These are phyloP conservation scores for Lepus townsendii DNA, from an alignment of 2,797 vertebrate species.

Conservation along the genomic window DNA sequence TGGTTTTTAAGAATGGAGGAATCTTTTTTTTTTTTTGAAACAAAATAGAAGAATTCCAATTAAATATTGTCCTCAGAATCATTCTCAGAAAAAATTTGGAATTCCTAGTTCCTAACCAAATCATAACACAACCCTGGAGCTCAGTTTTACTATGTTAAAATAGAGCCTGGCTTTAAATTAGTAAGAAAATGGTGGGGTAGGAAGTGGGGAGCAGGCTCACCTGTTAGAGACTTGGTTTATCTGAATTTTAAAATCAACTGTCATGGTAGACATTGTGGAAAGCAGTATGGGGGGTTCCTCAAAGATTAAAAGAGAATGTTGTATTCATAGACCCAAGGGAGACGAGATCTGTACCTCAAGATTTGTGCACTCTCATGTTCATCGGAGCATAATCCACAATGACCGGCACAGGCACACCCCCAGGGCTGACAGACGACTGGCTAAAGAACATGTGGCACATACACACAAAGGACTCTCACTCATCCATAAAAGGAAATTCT, in stretches of 20 bases:
- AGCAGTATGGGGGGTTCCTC: not conserved
- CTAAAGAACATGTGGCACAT: not conserved
- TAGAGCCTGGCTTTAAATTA: slow-evolving; percentile 45
- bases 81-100: slow-evolving; percentile 51
- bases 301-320: not conserved
- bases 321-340: not conserved
- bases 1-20: slow-evolving; percentile 9
- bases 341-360: not conserved
- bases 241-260: slow-evolving; percentile 58
- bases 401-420: not conserved
- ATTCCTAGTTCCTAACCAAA: not conserved
- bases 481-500: not conserved
- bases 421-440: not conserved
- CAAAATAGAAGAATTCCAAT: not conserved
- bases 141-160: not conserved
- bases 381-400: not conserved
- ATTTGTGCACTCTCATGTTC: not conserved
- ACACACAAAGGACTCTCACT: not conserved
- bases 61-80: slow-evolving; percentile 7
- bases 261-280: not conserved
- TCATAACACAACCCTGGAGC: slow-evolving; percentile 47
- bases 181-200: not conserved
- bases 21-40: not conserved
- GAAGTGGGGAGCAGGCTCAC: not conserved
- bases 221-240: slow-evolving; percentile 24